phyloP scores from a whole-genome alignment of 2,797 vertebrate species.

The Myotis daubentonii region DNA sequence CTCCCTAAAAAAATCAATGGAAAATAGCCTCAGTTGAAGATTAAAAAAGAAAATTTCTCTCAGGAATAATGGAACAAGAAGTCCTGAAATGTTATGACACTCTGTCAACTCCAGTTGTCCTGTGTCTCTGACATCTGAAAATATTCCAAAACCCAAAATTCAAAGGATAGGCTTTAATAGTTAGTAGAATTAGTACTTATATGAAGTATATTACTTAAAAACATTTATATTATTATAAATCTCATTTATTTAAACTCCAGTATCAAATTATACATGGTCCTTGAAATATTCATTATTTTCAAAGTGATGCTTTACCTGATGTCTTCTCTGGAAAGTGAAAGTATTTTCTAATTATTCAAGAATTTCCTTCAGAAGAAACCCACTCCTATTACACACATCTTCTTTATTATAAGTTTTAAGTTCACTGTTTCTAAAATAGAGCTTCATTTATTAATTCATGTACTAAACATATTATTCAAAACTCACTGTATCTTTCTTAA shows the following conservation, averaged over 20 bases:
- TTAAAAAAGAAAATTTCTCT: neutral
- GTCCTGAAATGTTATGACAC: neutral
- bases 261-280: neutral
- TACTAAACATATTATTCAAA: conserved; percentile 7
- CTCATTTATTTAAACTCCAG: neutral
- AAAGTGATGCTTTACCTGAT: neutral
- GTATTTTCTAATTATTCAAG: conserved; percentile 16
- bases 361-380: neutral
- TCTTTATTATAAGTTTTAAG: conserved; percentile 11
- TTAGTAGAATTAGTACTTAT: neutral
- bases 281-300: neutral
- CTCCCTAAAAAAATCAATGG: too few relatives aligned
- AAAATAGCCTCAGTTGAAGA: too few relatives aligned
- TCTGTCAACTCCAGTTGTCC: neutral
- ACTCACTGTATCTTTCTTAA: conserved; percentile 11
- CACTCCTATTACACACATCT: neutral
- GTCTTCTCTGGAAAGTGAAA: neutral
- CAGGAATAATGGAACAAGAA: neutral
- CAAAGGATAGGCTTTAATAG: neutral
- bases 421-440: neutral
- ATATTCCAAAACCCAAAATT: neutral
- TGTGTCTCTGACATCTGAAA: neutral
- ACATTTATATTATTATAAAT: neutral
- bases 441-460: conserved; percentile 34
- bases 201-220: neutral